These are phyloP conservation scores for Pristionchus entomophagus DNA, from an alignment of 2,888 invertebrate genomes.

Conservation along the genomic window DNA sequence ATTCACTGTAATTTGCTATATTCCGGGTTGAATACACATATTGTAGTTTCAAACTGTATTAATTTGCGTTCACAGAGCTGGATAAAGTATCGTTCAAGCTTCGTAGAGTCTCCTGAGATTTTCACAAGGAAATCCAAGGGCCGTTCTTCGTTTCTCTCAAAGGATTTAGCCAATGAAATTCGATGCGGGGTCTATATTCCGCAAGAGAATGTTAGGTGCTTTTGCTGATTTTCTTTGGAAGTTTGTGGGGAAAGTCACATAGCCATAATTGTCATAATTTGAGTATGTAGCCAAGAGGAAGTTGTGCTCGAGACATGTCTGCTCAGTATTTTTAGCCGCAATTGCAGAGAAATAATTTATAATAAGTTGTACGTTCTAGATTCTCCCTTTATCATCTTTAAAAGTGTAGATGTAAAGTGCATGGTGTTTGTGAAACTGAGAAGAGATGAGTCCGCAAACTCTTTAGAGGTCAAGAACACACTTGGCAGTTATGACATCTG, in stretches of 20 bases:
- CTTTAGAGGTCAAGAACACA: too few species aligned
- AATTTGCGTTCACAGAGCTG: background rate
- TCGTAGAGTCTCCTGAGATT: background rate
- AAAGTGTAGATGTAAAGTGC: too few species aligned
- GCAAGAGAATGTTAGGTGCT: background rate
- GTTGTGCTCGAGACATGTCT: too few species aligned
- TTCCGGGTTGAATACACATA: background rate
- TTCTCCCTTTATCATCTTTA: too few species aligned
- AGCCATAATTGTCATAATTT: too few species aligned
- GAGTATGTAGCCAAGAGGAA: too few species aligned
- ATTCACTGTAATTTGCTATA: slow-evolving; percentile 35
- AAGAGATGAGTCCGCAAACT: too few species aligned
- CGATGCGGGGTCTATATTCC: background rate
- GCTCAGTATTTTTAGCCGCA: too few species aligned
- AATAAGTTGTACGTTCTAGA: too few species aligned
- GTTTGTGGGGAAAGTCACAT: background rate
- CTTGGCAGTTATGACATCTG: too few species aligned
- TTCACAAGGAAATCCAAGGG: slow-evolving; percentile 14
- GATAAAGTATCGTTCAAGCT: background rate
- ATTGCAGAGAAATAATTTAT: too few species aligned
- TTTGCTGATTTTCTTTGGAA: background rate
- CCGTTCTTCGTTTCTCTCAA: background rate
- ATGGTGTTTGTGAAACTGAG: too few species aligned
- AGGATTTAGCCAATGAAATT: background rate
- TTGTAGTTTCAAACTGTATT: background rate